Evolutionary conservation across 2,797 vertebrate genomes (phyloP).

Genomic region (Sphenopsis melanotis): DNA sequence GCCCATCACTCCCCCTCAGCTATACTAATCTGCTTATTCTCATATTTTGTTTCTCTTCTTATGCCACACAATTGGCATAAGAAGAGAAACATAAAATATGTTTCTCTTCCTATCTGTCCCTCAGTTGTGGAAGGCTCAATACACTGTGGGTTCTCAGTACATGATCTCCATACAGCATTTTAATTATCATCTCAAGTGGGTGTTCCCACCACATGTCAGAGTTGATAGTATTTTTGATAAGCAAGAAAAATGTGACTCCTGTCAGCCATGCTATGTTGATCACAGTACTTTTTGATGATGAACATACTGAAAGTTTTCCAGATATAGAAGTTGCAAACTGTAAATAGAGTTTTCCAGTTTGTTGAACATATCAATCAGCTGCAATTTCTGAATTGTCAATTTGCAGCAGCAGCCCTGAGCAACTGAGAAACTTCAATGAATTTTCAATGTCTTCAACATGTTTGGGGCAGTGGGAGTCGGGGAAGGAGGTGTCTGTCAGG

Average conservation of each 20-base stretch:
- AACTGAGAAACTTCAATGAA: neutral
- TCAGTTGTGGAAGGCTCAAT: neutral
- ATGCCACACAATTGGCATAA: neutral
- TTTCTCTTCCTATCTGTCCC: neutral
- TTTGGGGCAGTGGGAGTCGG: neutral
- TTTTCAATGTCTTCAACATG: neutral
- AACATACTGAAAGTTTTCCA: neutral
- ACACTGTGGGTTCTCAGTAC: neutral
- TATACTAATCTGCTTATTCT: neutral
- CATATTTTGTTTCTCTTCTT: neutral
- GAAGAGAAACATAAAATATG: neutral
- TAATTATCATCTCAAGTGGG: neutral
- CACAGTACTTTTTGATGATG: neutral
- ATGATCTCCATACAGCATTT: neutral
- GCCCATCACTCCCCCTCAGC: fast-evolving
- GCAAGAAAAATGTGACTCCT: neutral
- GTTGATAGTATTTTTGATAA: neutral
- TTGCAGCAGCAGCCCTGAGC: neutral
- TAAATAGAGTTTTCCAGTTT: neutral
- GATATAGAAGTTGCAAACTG: neutral
- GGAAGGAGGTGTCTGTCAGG: neutral
- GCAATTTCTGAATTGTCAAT: neutral
- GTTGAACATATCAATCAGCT: fast-evolving
- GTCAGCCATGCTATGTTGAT: fast-evolving
- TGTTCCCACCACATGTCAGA: neutral